Percentiles rank a stretch among this genome's conserved stretches.
These are phyloP conservation scores for Falco peregrinus DNA, from an alignment of 2,797 vertebrate species.

Conservation along the genomic window DNA sequence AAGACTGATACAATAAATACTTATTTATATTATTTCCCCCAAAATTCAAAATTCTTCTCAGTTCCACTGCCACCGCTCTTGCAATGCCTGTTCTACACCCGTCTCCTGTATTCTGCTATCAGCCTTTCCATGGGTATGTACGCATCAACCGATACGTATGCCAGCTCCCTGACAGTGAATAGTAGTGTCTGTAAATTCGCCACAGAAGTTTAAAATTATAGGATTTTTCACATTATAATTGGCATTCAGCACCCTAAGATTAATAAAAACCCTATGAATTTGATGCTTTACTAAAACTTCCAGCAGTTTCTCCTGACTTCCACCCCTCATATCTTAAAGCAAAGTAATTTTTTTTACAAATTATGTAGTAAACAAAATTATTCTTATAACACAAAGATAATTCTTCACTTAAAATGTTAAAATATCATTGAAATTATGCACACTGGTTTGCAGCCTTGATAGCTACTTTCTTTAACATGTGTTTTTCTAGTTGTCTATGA, in stretches of 20 bases:
- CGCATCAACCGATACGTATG: rapidly evolving
- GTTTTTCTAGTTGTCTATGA: background rate
- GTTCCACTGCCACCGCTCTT: background rate
- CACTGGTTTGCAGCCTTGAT: background rate
- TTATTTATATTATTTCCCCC: background rate
- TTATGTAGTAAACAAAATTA: background rate
- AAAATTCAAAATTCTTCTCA: background rate
- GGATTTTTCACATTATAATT: background rate
- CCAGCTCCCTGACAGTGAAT: background rate
- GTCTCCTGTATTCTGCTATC: background rate
- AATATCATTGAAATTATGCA: background rate
- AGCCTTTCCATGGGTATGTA: background rate
- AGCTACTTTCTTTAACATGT: background rate
- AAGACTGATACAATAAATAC: background rate
- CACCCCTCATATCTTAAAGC: background rate
- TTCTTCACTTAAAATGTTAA: background rate
- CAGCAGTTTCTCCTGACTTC: background rate
- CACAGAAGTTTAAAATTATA: background rate
- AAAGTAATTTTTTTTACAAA: background rate
- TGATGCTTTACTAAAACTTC: background rate
- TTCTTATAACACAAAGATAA: background rate
- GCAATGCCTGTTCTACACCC: background rate
- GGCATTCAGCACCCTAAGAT: background rate
- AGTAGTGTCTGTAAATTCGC: background rate
- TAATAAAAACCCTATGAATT: background rate